Evolutionary conservation across 2,113 vertebrate species (phyloP).

Genomic region (Hucho hucho): DNA sequence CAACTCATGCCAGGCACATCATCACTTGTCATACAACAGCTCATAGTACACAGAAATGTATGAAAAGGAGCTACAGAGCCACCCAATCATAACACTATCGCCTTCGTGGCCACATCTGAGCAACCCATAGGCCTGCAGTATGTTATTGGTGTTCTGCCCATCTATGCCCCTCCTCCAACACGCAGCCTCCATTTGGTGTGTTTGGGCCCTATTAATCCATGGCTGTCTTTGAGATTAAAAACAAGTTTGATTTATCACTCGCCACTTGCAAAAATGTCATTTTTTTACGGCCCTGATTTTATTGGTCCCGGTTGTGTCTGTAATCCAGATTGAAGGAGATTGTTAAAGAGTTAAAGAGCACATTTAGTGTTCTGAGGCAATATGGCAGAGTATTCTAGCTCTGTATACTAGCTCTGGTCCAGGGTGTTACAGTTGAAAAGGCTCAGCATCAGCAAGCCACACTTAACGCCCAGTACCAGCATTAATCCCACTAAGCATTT

Average conservation of each 20-base stretch:
- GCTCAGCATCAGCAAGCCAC: neutral
- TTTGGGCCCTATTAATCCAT: constrained; percentile 23
- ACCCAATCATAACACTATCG: neutral
- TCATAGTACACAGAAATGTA: no score
- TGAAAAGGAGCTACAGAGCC: no score
- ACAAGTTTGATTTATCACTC: constrained; percentile 37
- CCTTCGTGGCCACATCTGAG: neutral
- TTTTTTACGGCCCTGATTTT: constrained; percentile 47
- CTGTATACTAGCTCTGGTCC: neutral
- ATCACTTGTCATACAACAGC: no score
- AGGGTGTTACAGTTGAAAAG: neutral
- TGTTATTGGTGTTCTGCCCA: neutral
- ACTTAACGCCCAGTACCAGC: no score
- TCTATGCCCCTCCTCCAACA: neutral
- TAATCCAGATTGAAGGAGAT: constrained; percentile 29
- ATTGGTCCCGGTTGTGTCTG: constrained; percentile 32
- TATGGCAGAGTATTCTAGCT: neutral
- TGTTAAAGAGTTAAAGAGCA: constrained; percentile 37
- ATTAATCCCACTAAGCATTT: neutral
- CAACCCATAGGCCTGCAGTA: neutral
- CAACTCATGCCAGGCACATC: no score
- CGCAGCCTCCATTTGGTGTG: neutral
- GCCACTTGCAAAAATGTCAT: constrained; percentile 15
- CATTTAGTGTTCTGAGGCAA: constrained; percentile 21
- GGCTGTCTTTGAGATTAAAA: constrained; percentile 26